phyloP scores from a whole-genome alignment of 64 coral and sea anemone genomes.

The Platygyra sinensis region DNA sequence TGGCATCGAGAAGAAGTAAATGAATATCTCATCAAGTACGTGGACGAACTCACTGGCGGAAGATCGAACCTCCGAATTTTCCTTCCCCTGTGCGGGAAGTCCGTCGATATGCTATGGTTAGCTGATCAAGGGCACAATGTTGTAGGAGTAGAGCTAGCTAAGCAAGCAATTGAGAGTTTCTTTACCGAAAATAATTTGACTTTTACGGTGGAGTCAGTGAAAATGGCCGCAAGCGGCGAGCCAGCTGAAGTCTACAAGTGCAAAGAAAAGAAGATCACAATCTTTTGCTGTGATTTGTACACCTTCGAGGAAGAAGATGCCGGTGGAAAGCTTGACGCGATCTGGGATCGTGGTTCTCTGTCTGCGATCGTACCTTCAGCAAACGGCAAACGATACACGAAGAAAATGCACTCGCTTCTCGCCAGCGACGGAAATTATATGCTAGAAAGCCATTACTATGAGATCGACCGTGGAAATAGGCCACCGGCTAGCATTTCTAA shows the following conservation, averaged over 20 bases:
- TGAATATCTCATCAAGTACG: constrained; percentile 22
- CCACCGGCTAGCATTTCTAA: constrained; percentile 21
- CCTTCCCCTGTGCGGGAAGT: constrained; percentile 58
- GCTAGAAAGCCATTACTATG: constrained; percentile 48
- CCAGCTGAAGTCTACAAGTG: constrained; percentile 22
- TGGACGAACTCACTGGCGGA: constrained; percentile 27
- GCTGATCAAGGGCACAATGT: constrained; percentile 50
- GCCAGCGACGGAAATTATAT: constrained; percentile 24
- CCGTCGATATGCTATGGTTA: constrained; percentile 61
- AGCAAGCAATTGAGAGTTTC: constrained; percentile 22
- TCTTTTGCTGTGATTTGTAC: constrained; percentile 42
- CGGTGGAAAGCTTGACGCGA: constrained; percentile 44
- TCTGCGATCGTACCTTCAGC: constrained; percentile 25
- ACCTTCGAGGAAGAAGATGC: no score
- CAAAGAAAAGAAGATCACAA: constrained; percentile 5
- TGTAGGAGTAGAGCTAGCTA: constrained; percentile 40
- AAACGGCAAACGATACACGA: constrained; percentile 50
- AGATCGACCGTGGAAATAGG: constrained; percentile 9
- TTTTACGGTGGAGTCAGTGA: constrained; percentile 6
- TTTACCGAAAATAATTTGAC: constrained; percentile 49
- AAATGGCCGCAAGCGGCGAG: neutral
- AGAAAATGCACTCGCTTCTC: constrained; percentile 39
- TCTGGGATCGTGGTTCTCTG: constrained; percentile 64
- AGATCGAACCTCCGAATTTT: constrained; percentile 11
- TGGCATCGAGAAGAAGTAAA: constrained; percentile 44